Percentiles rank a stretch among this genome's conserved stretches.
Evolutionary conservation across 2,888 invertebrate genomes (phyloP).

Genomic region (Drosophila mettleri): DNA sequence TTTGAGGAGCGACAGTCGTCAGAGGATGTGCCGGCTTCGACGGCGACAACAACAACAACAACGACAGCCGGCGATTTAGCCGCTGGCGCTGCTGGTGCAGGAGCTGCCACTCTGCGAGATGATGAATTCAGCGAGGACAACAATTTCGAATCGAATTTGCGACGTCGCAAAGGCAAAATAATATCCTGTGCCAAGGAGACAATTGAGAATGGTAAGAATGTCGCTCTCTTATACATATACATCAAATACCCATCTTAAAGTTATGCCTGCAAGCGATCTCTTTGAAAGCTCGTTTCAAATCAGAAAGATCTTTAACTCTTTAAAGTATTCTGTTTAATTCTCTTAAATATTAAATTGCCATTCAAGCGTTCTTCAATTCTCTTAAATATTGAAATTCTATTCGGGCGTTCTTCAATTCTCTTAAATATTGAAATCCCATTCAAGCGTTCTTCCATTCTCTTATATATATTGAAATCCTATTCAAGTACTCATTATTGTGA

Average conservation of each 20-base stretch:
- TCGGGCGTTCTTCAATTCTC: background rate
- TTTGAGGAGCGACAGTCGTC: constrained; percentile 82
- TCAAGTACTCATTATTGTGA: background rate
- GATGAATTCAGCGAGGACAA: constrained; percentile 83
- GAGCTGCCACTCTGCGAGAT: constrained; percentile 59
- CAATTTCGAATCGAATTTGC: constrained; percentile 85
- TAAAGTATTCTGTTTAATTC: too few species aligned
- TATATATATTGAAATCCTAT: background rate
- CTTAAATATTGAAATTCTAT: too few species aligned
- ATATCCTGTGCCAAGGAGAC: constrained; percentile 86
- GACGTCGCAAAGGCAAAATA: constrained; percentile 85
- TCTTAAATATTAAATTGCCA: too few species aligned
- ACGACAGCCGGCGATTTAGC: constrained; percentile 64
- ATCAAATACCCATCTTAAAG: background rate
- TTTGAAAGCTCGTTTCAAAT: too few species aligned
- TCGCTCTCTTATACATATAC: background rate
- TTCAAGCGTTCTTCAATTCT: background rate
- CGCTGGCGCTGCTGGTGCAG: constrained; percentile 55
- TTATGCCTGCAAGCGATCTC: background rate
- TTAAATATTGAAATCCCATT: constrained; percentile 1
- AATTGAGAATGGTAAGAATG: constrained; percentile 84
- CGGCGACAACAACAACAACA: constrained; percentile 53
- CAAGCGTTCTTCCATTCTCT: background rate
- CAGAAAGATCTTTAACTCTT: background rate
- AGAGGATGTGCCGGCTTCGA: constrained; percentile 83